These are phyloP conservation scores for Gastrophysa polygoni DNA, from an alignment of 2,888 invertebrate genomes.

Conservation along the genomic window DNA sequence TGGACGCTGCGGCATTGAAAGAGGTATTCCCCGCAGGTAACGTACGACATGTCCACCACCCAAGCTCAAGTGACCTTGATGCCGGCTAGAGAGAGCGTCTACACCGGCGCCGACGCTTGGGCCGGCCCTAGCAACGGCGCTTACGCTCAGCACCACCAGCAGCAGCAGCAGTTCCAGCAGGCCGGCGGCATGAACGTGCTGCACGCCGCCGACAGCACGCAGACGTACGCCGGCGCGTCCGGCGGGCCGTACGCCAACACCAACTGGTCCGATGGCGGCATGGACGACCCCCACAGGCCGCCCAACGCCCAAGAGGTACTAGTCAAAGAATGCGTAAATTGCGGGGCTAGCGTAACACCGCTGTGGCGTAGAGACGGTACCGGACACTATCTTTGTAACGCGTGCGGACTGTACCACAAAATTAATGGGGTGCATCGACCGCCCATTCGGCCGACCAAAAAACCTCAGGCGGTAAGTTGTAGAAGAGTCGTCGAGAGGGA, in stretches of 20 bases:
- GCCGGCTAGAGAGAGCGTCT: conserved; percentile 55
- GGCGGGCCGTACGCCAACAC: conserved; percentile 24
- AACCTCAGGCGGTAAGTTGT: conserved; percentile 65
- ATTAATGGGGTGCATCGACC: conserved; percentile 79
- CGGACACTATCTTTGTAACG: conserved; percentile 87
- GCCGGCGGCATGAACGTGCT: conserved; percentile 25
- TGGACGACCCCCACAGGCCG: conserved; percentile 35
- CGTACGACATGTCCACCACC: conserved; percentile 42
- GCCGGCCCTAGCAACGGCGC: background rate
- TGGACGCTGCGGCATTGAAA: too few species aligned
- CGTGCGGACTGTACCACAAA: conserved; percentile 71
- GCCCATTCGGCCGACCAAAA: conserved; percentile 70
- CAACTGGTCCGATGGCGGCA: conserved; percentile 25
- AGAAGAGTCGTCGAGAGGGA: background rate
- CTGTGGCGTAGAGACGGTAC: conserved; percentile 87
- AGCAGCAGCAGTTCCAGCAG: conserved; percentile 23
- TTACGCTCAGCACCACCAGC: conserved; percentile 21
- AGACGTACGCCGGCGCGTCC: conserved; percentile 28
- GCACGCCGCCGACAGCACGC: conserved; percentile 37
- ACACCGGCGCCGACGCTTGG: conserved; percentile 32
- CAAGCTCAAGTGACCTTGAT: conserved; percentile 67
- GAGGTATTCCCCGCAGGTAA: conserved; percentile 32
- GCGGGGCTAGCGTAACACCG: conserved; percentile 72
- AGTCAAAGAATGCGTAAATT: conserved; percentile 75
- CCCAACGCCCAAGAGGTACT: conserved; percentile 58